These are phyloP conservation scores for Cotesia vestalis DNA, from an alignment of 1,140 invertebrate genomes.

Conservation along the genomic window DNA sequence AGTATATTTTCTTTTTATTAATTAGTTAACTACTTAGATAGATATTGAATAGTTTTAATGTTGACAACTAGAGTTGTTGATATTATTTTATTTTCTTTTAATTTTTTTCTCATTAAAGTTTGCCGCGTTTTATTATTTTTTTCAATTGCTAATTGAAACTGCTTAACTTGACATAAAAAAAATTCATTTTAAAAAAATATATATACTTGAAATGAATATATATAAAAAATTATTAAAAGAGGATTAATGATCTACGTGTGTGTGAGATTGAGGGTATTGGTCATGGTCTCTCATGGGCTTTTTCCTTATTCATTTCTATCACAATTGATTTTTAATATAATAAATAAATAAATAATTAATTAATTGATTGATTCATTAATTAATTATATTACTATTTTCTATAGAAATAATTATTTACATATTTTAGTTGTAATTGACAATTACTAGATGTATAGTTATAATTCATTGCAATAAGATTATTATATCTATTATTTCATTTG, in stretches of 20 bases:
- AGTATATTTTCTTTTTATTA: conserved; percentile 50
- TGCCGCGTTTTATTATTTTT: no score
- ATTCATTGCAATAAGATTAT: no score
- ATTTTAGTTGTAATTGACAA: no score
- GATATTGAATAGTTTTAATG: conserved; percentile 29
- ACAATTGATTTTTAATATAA: not conserved
- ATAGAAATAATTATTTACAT: no score
- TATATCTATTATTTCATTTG: no score
- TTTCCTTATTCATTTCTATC: conserved; percentile 28
- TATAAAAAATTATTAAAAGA: conserved; percentile 5
- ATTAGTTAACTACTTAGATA: conserved; percentile 41
- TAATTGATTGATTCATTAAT: conserved; percentile 11
- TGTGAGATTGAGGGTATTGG: conserved; percentile 44
- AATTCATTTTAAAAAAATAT: not conserved
- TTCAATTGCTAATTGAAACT: no score
- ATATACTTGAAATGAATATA: not conserved
- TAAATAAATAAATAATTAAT: conserved; percentile 5
- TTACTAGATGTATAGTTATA: no score
- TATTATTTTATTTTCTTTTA: no score
- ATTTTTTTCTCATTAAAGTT: no score
- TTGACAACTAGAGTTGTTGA: no score
- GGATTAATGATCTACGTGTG: not conserved
- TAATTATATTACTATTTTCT: not conserved
- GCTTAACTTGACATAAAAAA: conserved; percentile 9
- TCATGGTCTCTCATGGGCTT: conserved; percentile 58